These are phyloP conservation scores for Periophthalmus magnuspinnatus DNA, from an alignment of 2,797 vertebrate species.

Conservation along the genomic window DNA sequence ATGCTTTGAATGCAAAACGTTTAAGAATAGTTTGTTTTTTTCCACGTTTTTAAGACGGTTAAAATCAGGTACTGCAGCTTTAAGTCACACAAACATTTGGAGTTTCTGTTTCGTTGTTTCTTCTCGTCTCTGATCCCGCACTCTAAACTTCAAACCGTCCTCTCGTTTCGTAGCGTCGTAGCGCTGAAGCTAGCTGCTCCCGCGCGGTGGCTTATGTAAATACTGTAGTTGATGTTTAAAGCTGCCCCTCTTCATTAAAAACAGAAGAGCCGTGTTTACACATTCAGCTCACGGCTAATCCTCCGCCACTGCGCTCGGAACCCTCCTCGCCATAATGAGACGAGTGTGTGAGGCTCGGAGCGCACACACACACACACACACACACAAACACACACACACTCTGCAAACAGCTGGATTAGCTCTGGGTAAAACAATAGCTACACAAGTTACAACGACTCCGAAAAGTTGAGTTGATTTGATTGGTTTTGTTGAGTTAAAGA, in stretches of 20 bases:
- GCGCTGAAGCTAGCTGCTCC: too few relatives aligned
- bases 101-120: not conserved
- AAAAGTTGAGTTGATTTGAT: not conserved
- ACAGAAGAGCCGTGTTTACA: conserved; percentile 42
- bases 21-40: too few relatives aligned
- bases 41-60: too few relatives aligned
- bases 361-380: too few relatives aligned
- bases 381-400: not conserved
- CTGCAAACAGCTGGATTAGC: conserved; percentile 7
- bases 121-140: not conserved
- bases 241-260: conserved; percentile 33
- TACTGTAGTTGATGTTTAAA: conserved; percentile 19
- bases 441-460: not conserved
- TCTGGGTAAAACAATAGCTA: not conserved
- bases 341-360: too few relatives aligned
- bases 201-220: not conserved
- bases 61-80: too few relatives aligned
- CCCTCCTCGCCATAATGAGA: not conserved
- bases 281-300: conserved; percentile 48
- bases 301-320: conserved; percentile 43
- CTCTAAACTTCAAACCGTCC: not conserved
- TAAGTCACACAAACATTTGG: not conserved
- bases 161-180: not conserved
- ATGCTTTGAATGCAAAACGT: too few relatives aligned
- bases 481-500: not conserved